A percentile compares a stretch with the other conserved stretches of the same genome.
Evolutionary conservation across 1,140 invertebrate genomes (phyloP).

Genomic region (Bombus difficillimus): DNA sequence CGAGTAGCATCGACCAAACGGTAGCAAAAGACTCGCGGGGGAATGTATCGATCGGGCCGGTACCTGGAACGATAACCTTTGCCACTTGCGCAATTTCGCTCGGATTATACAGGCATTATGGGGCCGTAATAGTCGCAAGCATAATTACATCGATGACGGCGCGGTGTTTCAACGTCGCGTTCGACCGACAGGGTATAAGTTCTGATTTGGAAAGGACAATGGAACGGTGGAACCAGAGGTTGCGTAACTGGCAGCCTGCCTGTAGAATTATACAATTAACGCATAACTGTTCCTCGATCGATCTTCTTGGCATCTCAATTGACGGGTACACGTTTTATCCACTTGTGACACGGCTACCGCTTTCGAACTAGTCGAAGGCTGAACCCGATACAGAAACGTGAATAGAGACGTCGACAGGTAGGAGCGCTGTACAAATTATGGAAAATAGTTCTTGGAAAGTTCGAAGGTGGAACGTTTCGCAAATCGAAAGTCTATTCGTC

Average conservation of each 20-base stretch:
- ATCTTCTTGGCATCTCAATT: constrained; percentile 44
- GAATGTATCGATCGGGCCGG: constrained; percentile 37
- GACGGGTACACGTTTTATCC: constrained; percentile 40
- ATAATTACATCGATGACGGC: constrained; percentile 46
- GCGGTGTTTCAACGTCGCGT: constrained; percentile 21
- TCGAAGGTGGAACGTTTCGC: background rate
- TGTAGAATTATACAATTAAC: constrained; percentile 46
- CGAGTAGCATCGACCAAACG: constrained; percentile 40
- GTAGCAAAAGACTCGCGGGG: background rate
- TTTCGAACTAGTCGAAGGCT: background rate
- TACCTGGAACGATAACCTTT: constrained; percentile 50
- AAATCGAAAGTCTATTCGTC: background rate
- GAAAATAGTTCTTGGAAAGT: background rate
- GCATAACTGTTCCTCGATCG: constrained; percentile 36
- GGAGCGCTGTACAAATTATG: background rate
- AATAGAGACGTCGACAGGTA: background rate
- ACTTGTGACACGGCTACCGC: constrained; percentile 35
- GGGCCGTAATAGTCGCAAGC: constrained; percentile 37
- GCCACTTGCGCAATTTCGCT: constrained; percentile 20
- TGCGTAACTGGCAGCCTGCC: constrained; percentile 19
- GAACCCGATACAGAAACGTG: background rate
- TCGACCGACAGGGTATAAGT: constrained; percentile 30
- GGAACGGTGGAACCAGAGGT: constrained; percentile 12
- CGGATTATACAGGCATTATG: constrained; percentile 21
- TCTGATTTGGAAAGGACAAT: constrained; percentile 55